Evolutionary conservation across 2,888 invertebrate species (phyloP).

Genomic region (Steromphala cineraria): DNA sequence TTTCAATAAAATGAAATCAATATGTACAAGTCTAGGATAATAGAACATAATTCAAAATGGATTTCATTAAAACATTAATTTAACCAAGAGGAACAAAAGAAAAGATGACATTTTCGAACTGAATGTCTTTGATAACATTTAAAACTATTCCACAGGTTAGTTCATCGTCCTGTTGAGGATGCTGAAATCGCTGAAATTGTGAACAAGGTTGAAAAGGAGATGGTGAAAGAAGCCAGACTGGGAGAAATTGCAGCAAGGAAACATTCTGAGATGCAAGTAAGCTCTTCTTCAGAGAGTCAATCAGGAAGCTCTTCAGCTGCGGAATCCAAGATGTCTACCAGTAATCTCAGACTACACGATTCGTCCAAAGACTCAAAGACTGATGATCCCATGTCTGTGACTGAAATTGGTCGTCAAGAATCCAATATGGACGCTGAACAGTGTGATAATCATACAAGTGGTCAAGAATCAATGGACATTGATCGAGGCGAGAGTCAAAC

Average conservation of each 20-base stretch:
- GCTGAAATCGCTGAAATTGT: constrained; percentile 50
- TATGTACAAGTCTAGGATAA: too few relatives aligned
- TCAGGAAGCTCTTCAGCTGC: not conserved
- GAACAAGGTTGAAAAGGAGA: constrained; percentile 61
- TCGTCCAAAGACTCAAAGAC: constrained; percentile 7
- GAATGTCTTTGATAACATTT: too few relatives aligned
- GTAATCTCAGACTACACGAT: not conserved
- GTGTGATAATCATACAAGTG: not conserved
- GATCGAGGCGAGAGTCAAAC: constrained; percentile 23
- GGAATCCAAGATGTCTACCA: not conserved
- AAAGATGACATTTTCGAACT: too few relatives aligned
- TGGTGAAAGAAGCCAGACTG: constrained; percentile 56
- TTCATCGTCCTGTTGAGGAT: constrained; percentile 64
- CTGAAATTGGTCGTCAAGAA: not conserved
- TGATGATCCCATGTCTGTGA: constrained; percentile 5
- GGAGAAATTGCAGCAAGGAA: constrained; percentile 42
- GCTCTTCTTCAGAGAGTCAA: not conserved
- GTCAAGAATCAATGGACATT: constrained; percentile 50
- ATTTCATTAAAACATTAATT: too few relatives aligned
- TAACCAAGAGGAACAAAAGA: too few relatives aligned
- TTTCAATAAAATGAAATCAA: too few relatives aligned
- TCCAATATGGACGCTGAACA: not conserved
- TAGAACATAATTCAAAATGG: too few relatives aligned
- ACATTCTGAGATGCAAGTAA: constrained; percentile 10
- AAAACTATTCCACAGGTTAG: constrained; percentile 58